These are phyloP conservation scores for Eilema sororculum DNA, from an alignment of 2,888 invertebrate species.

Conservation along the genomic window DNA sequence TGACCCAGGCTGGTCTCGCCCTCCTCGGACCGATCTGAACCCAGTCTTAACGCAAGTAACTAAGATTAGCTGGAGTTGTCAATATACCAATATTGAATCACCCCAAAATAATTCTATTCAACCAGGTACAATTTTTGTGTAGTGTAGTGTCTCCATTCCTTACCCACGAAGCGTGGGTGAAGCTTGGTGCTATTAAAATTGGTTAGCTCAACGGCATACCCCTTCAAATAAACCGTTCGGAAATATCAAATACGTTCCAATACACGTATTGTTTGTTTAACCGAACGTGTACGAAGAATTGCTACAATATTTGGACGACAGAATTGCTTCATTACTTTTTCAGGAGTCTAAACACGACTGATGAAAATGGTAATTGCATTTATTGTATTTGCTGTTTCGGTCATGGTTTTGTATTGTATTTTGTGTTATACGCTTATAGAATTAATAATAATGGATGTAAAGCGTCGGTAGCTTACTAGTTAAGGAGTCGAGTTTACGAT, in stretches of 20 bases:
- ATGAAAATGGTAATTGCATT: conserved; percentile 42
- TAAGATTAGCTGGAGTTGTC: no score
- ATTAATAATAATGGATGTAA: not conserved
- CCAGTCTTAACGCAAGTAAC: no score
- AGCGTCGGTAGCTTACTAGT: not conserved
- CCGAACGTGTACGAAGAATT: conserved; percentile 4
- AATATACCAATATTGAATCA: no score
- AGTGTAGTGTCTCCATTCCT: no score
- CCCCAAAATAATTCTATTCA: no score
- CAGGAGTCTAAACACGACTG: conserved; percentile 41
- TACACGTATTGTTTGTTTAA: conserved; percentile 29
- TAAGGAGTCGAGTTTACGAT: not conserved
- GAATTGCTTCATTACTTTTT: conserved; percentile 47
- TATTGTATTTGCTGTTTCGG: conserved; percentile 31
- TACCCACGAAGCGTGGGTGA: no score
- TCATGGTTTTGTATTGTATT: conserved; percentile 18
- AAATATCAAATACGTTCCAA: conserved; percentile 14
- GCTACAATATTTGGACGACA: conserved; percentile 43
- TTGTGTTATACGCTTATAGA: not conserved
- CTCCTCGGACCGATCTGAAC: no score
- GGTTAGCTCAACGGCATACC: not conserved
- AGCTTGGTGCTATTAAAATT: conserved; percentile 1
- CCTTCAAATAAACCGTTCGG: conserved; percentile 5
- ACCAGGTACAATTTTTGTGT: not conserved
- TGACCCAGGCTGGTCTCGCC: no score